phyloP scores from a whole-genome alignment of 2,888 invertebrate species.

The Harpagoxenus sublaevis region DNA sequence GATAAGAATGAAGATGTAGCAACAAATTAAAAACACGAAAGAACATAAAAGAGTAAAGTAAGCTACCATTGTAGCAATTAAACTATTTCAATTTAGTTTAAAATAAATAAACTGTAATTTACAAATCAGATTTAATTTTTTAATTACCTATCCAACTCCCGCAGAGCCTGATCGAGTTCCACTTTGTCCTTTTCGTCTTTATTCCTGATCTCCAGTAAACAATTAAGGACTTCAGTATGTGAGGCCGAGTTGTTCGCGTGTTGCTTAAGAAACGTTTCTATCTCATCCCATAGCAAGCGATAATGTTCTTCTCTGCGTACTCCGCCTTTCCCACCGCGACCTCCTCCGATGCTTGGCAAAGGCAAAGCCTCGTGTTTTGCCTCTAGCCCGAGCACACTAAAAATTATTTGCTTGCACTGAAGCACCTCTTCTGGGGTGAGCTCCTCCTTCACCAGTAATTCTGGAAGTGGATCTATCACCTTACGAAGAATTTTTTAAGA shows the following conservation, averaged over 20 bases:
- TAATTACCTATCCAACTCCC: slow-evolving; percentile 88
- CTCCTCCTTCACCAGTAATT: slow-evolving; percentile 93
- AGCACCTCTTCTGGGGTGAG: slow-evolving; percentile 95
- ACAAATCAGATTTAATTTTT: not conserved
- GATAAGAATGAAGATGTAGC: not conserved
- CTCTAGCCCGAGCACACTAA: slow-evolving; percentile 93
- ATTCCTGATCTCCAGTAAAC: slow-evolving; percentile 91
- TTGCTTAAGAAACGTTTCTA: slow-evolving; percentile 93
- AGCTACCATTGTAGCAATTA: not conserved
- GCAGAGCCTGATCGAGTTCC: slow-evolving; percentile 88
- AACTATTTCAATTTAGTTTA: not conserved
- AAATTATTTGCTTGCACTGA: slow-evolving; percentile 94
- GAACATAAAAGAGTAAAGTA: not conserved
- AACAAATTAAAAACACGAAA: not conserved
- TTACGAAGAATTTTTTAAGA: slow-evolving; percentile 80
- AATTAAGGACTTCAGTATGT: slow-evolving; percentile 93
- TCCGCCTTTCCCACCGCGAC: slow-evolving; percentile 87
- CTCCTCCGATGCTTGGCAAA: slow-evolving; percentile 90
- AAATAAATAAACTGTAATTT: not conserved
- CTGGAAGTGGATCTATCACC: slow-evolving; percentile 94
- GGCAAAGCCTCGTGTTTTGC: slow-evolving; percentile 94
- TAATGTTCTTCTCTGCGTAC: slow-evolving; percentile 94
- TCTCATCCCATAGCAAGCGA: slow-evolving; percentile 95
- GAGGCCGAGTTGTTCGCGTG: slow-evolving; percentile 89
- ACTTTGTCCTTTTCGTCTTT: slow-evolving; percentile 88